phyloP scores from a whole-genome alignment of 1,140 invertebrate genomes.

The Vanessa atalanta region DNA sequence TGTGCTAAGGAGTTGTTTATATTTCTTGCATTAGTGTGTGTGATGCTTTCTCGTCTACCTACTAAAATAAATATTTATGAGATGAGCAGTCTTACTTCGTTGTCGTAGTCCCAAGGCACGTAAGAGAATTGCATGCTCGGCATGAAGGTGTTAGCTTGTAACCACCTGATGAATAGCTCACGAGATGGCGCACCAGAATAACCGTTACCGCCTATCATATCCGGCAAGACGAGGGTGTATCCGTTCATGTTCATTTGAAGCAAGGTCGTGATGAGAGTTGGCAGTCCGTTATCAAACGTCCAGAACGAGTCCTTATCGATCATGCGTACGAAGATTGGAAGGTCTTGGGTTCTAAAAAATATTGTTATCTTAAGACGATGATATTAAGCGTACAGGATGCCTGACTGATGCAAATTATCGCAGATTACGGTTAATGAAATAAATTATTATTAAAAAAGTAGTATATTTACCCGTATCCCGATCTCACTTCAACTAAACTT shows the following conservation, averaged over 20 bases:
- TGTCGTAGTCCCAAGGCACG: slow-evolving; percentile 92
- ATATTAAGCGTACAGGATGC: too few relatives aligned
- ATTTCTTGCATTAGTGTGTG: too few relatives aligned
- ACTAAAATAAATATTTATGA: too few relatives aligned
- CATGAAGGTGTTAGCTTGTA: slow-evolving; percentile 93
- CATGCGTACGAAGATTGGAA: slow-evolving; percentile 92
- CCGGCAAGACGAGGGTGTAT: slow-evolving; percentile 92
- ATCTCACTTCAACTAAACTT: slow-evolving; percentile 86
- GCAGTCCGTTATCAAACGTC: slow-evolving; percentile 88
- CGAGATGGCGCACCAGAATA: slow-evolving; percentile 85
- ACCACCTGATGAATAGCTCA: slow-evolving; percentile 95
- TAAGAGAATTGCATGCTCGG: slow-evolving; percentile 94
- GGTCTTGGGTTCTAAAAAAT: slow-evolving; percentile 84
- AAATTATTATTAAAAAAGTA: too few relatives aligned
- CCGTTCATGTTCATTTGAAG: slow-evolving; percentile 93
- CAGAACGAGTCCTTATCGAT: slow-evolving; percentile 92
- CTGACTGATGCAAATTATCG: too few relatives aligned
- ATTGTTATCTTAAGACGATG: neutral
- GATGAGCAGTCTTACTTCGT: slow-evolving; percentile 75
- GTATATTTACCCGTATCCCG: slow-evolving; percentile 76
- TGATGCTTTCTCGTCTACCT: too few relatives aligned
- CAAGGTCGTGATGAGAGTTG: slow-evolving; percentile 89
- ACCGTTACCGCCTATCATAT: slow-evolving; percentile 96
- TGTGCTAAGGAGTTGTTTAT: too few relatives aligned
- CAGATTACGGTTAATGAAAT: too few relatives aligned